Percentiles rank a stretch among this genome's conserved stretches.
Conservation (phyloP, 1,140 invertebrate species). For the Araneus ventricosus region DNA sequence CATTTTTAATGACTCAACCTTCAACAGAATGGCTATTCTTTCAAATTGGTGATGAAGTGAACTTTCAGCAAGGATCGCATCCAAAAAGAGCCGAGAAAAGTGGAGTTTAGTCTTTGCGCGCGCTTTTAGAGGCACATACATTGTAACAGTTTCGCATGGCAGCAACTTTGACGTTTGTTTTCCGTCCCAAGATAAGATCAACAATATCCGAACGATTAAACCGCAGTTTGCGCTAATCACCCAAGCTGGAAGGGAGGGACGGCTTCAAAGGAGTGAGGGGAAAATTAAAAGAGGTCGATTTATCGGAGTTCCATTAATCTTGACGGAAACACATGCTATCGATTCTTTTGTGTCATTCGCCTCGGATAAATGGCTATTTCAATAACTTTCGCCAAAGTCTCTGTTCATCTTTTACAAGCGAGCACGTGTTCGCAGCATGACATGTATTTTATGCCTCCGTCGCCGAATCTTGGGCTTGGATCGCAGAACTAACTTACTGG, state of each 20-base stretch:
- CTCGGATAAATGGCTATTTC: constrained; percentile 67
- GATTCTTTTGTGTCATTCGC: constrained; percentile 59
- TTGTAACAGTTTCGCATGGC: not conserved
- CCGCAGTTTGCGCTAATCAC: constrained; percentile 70
- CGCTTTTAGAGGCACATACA: not conserved
- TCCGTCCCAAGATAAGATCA: constrained; percentile 38
- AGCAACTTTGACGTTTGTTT: not conserved
- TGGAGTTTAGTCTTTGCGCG: too few species aligned
- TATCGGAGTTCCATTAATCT: constrained; percentile 74
- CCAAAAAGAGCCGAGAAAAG: too few species aligned
- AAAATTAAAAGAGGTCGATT: constrained; percentile 69
- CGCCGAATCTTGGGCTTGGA: too few species aligned
- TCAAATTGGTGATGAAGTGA: too few species aligned
- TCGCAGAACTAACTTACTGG: too few species aligned
- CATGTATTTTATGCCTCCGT: constrained; percentile 4
- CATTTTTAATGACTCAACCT: too few species aligned
- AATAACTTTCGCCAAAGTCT: constrained; percentile 52
- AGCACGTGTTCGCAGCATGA: constrained; percentile 55
- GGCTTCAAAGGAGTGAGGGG: constrained; percentile 22
- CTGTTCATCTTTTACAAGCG: constrained; percentile 30
- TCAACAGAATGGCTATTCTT: too few species aligned
- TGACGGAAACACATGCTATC: constrained; percentile 65
- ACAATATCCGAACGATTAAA: constrained; percentile 57
- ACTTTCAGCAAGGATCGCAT: too few species aligned
- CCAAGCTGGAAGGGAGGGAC: not conserved